phyloP scores from a whole-genome alignment of 1,140 invertebrate species.

The Drosophila ogumai region DNA sequence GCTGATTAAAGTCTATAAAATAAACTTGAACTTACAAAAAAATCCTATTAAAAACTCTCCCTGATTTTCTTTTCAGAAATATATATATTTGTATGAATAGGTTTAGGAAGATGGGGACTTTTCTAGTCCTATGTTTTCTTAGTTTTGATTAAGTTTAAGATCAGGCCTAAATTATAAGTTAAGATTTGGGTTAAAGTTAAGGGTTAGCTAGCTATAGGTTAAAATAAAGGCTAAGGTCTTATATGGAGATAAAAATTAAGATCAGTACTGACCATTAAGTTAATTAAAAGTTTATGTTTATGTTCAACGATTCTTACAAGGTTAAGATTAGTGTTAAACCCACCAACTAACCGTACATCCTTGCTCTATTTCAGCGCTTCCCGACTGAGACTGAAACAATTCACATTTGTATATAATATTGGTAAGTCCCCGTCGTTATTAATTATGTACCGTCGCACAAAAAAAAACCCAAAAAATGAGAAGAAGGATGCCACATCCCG shows the following conservation, averaged over 20 bases:
- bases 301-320: too few relatives aligned
- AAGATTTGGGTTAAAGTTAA: neutral
- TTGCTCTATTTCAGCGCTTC: neutral
- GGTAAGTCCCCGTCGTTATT: constrained; percentile 61
- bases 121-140: too few relatives aligned
- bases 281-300: too few relatives aligned
- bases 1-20: too few relatives aligned
- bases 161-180: neutral
- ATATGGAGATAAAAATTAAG: neutral
- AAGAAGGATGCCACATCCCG: constrained; percentile 23
- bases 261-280: neutral
- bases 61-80: too few relatives aligned
- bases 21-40: too few relatives aligned
- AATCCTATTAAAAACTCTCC: too few relatives aligned
- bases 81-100: too few relatives aligned
- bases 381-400: constrained; percentile 1
- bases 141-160: too few relatives aligned
- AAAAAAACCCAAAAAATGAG: neutral
- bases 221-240: neutral
- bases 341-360: neutral
- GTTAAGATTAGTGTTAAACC: neutral
- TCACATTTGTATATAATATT: constrained; percentile 14
- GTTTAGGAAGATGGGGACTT: too few relatives aligned
- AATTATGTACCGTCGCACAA: constrained; percentile 53
- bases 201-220: too few relatives aligned